Conservation (phyloP, 2,797 vertebrate species). For the Galago senegalensis region DNA sequence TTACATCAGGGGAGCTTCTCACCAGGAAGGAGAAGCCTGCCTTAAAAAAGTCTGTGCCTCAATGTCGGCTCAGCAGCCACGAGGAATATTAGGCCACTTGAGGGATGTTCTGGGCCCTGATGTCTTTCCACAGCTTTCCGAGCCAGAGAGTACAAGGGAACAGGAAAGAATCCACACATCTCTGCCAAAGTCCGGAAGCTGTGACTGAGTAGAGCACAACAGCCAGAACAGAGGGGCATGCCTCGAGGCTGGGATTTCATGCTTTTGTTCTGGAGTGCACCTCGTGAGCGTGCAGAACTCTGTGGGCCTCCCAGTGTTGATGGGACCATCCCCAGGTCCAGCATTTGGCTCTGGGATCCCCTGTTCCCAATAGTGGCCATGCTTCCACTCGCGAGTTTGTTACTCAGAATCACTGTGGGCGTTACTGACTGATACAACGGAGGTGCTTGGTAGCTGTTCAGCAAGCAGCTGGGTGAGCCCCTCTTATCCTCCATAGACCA, state of each 20-base stretch:
- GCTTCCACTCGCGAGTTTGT: neutral
- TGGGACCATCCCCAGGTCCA: neutral
- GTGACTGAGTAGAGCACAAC: neutral
- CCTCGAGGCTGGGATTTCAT: neutral
- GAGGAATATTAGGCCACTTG: fast-evolving
- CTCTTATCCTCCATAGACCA: too few relatives aligned
- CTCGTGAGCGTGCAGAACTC: too few relatives aligned
- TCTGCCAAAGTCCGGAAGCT: neutral
- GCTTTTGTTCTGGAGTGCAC: neutral
- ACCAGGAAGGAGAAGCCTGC: slow-evolving; percentile 69
- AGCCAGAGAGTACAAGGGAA: neutral
- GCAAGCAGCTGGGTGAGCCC: too few relatives aligned
- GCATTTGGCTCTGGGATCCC: neutral
- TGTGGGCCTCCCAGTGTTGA: fast-evolving
- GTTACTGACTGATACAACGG: neutral
- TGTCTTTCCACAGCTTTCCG: neutral
- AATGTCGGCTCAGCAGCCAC: neutral
- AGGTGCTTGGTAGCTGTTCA: too few relatives aligned
- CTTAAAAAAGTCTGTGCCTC: slow-evolving; percentile 69
- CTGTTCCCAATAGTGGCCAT: neutral
- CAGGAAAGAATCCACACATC: neutral
- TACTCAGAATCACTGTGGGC: neutral
- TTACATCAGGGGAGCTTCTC: slow-evolving; percentile 65
- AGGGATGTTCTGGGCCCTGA: neutral
- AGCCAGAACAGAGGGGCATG: neutral